These are phyloP conservation scores for Drosophila picticornis DNA, from an alignment of 2,888 invertebrate genomes.

Conservation along the genomic window DNA sequence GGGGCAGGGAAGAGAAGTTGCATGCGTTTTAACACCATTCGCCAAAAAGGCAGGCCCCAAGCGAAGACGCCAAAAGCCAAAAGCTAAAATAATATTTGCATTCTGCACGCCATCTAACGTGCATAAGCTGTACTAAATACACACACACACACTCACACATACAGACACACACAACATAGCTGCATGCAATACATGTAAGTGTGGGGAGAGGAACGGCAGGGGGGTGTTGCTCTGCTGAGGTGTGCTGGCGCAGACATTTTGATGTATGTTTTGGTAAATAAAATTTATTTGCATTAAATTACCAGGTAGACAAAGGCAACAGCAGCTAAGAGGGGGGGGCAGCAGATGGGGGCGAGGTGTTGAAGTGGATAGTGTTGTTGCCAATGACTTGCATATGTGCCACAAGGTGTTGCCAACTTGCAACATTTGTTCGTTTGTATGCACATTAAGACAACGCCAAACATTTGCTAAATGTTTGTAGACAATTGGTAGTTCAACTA, in stretches of 20 bases:
- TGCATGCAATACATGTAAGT: conserved; percentile 29
- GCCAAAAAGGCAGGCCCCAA: conserved; percentile 47
- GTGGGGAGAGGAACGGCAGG: background rate
- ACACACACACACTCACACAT: conserved; percentile 32
- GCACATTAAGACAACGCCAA: conserved; percentile 58
- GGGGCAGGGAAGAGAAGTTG: conserved; percentile 39
- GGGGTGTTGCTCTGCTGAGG: conserved; percentile 27
- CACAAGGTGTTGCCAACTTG: conserved; percentile 52
- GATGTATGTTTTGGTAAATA: conserved; percentile 81
- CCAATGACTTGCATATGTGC: conserved; percentile 60
- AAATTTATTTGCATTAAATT: conserved; percentile 83
- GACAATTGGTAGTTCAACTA: conserved; percentile 79
- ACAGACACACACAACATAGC: conserved; percentile 16
- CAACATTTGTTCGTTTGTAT: conserved; percentile 31
- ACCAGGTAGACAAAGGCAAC: conserved; percentile 65
- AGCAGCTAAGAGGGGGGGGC: conserved; percentile 14
- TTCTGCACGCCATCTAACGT: conserved; percentile 80
- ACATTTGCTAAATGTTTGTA: conserved; percentile 79
- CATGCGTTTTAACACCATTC: conserved; percentile 81
- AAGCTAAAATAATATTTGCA: conserved; percentile 81
- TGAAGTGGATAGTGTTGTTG: conserved; percentile 13
- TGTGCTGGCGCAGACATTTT: conserved; percentile 79
- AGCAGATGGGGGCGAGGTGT: conserved; percentile 1
- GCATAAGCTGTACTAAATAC: conserved; percentile 63
- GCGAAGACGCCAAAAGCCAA: conserved; percentile 67